These are phyloP conservation scores for Amazona guildingii DNA, from an alignment of 2,113 vertebrate species.

Conservation along the genomic window DNA sequence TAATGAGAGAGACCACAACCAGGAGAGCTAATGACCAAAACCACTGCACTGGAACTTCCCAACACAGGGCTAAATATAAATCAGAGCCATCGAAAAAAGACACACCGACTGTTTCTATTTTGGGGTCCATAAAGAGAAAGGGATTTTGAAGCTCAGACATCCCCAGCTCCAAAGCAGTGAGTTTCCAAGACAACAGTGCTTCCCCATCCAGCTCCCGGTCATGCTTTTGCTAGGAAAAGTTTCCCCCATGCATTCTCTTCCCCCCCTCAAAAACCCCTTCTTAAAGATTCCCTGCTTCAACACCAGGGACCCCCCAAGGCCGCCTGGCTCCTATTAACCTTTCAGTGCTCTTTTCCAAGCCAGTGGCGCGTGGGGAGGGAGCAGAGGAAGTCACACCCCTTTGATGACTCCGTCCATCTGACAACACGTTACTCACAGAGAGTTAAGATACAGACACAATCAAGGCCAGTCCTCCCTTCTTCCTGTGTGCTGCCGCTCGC, in stretches of 20 bases:
- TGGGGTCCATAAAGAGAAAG: neutral
- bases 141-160: constrained; percentile 1
- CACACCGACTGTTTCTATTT: constrained; percentile 19
- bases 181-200: constrained; percentile 53
- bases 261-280: neutral
- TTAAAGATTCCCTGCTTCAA: neutral
- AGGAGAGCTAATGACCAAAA: neutral
- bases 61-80: constrained; percentile 5
- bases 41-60: neutral
- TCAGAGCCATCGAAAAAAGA: neutral
- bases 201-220: neutral
- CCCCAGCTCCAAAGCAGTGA: neutral
- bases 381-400: constrained; percentile 33
- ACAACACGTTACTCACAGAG: neutral
- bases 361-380: neutral
- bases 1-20: neutral
- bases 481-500: fast-evolving
- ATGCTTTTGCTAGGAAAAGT: neutral
- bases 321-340: constrained; percentile 6
- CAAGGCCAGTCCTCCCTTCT: constrained; percentile 18
- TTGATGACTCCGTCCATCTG: neutral
- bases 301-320: neutral
- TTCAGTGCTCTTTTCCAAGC: neutral
- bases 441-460: neutral
- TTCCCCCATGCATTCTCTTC: neutral